phyloP scores from a whole-genome alignment of 2,888 invertebrate genomes.

The Noctua fimbriata region DNA sequence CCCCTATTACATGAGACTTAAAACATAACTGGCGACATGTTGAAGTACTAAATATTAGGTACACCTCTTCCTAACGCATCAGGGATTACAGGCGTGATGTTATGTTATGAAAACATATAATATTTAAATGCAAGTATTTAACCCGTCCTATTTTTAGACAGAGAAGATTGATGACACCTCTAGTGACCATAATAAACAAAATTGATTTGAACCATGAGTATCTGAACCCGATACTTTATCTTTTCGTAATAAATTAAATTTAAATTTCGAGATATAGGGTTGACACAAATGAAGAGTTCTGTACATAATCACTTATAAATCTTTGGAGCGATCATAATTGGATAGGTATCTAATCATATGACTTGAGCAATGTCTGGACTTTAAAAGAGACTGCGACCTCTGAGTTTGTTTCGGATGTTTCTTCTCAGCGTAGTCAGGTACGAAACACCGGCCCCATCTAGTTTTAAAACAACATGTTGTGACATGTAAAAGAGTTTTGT shows the following conservation, averaged over 20 bases:
- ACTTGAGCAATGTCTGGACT: no score
- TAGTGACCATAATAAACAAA: conserved; percentile 22
- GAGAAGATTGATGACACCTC: conserved; percentile 34
- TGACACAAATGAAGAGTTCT: background rate
- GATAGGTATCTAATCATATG: no score
- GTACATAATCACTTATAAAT: background rate
- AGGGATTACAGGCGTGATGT: background rate
- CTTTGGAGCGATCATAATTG: background rate
- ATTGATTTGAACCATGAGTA: conserved; percentile 44
- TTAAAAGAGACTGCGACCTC: no score
- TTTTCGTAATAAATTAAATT: no score
- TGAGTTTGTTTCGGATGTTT: no score
- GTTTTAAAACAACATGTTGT: no score
- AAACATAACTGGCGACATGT: background rate
- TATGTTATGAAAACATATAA: background rate
- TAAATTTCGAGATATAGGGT: conserved; percentile 21
- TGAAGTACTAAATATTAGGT: background rate
- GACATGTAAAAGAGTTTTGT: no score
- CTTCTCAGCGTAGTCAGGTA: no score
- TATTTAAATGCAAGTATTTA: background rate
- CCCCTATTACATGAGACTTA: background rate
- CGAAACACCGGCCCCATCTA: no score
- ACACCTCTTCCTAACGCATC: background rate
- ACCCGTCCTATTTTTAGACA: background rate
- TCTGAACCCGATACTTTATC: conserved; percentile 32